Conservation (phyloP, 1,140 invertebrate species). For the Paracyclopina nana region DNA sequence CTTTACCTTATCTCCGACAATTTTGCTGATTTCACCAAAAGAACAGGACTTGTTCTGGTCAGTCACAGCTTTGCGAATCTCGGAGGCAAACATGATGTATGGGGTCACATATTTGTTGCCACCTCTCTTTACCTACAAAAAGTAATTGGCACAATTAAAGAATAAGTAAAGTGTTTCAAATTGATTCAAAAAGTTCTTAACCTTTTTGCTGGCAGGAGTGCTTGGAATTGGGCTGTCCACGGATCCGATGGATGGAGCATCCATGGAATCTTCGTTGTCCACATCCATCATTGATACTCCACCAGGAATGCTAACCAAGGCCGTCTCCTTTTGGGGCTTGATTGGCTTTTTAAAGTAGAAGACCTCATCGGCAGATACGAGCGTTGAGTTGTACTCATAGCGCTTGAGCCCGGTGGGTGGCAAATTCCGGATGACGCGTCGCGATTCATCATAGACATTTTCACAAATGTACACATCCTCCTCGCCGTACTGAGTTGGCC, state of each 20-base stretch:
- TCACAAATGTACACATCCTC: conserved; percentile 83
- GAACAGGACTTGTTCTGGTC: conserved; percentile 76
- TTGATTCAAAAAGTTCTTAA: not conserved
- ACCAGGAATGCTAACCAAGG: not conserved
- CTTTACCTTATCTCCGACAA: conserved; percentile 13
- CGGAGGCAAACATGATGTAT: conserved; percentile 94
- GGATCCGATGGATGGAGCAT: conserved; percentile 49
- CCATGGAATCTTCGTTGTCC: conserved; percentile 39
- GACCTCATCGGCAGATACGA: conserved; percentile 78
- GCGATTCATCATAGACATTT: conserved; percentile 72
- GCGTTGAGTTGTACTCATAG: conserved; percentile 46
- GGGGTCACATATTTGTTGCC: conserved; percentile 81
- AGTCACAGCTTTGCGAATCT: conserved; percentile 67
- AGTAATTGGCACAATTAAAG: conserved; percentile 22
- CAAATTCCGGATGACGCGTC: conserved; percentile 52
- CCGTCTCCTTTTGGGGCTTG: conserved; percentile 2
- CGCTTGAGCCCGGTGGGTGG: conserved; percentile 50
- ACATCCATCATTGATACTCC: conserved; percentile 7
- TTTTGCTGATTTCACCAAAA: conserved; percentile 84
- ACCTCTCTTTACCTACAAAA: conserved; percentile 28
- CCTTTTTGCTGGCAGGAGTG: conserved; percentile 21
- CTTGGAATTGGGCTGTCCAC: conserved; percentile 32
- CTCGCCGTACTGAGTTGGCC: conserved; percentile 81
- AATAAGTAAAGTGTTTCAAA: not conserved
- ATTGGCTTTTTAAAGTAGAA: conserved; percentile 43